A percentile compares a stretch with the other conserved stretches of the same genome.
Evolutionary conservation across 2,797 vertebrate species (phyloP).

Genomic region (Peromyscus eremicus): DNA sequence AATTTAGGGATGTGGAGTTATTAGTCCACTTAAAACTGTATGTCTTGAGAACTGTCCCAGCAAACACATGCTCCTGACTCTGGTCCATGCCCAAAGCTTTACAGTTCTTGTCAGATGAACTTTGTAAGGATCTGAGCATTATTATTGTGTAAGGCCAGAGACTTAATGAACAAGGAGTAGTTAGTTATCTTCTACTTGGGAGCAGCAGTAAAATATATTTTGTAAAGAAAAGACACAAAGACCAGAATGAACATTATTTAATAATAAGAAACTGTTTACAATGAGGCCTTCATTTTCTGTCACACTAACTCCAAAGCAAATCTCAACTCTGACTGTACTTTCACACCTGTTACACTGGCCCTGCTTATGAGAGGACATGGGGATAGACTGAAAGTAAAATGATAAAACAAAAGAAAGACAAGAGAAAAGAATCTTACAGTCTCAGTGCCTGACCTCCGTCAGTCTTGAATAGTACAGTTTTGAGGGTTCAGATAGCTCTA

Average conservation of each 20-base stretch:
- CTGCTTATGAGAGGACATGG: background rate
- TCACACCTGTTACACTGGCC: background rate
- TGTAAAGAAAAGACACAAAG: slow-evolving; percentile 53
- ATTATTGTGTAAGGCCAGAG: background rate
- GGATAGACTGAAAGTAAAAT: background rate
- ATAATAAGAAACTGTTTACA: slow-evolving; percentile 21
- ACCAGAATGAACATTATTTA: slow-evolving; percentile 41
- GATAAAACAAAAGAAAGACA: background rate
- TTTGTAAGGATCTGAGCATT: background rate
- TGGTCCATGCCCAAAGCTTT: background rate
- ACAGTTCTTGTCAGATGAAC: background rate
- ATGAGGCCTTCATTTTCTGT: slow-evolving; percentile 19
- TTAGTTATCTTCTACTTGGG: slow-evolving; percentile 11
- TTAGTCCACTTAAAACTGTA: background rate
- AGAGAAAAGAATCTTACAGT: background rate
- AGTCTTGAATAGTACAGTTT: background rate
- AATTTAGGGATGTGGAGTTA: background rate
- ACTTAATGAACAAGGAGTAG: background rate
- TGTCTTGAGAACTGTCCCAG: slow-evolving; percentile 22
- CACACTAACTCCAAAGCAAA: background rate
- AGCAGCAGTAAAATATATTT: slow-evolving; percentile 35
- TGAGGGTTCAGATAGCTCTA: background rate
- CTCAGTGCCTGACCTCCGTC: background rate
- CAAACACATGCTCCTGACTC: background rate
- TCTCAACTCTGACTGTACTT: background rate